Evolutionary conservation across 2,888 invertebrate genomes (phyloP), one percentile per base, ranked within the genome.

Genomic region (Chrysolina haemoptera): DNA sequence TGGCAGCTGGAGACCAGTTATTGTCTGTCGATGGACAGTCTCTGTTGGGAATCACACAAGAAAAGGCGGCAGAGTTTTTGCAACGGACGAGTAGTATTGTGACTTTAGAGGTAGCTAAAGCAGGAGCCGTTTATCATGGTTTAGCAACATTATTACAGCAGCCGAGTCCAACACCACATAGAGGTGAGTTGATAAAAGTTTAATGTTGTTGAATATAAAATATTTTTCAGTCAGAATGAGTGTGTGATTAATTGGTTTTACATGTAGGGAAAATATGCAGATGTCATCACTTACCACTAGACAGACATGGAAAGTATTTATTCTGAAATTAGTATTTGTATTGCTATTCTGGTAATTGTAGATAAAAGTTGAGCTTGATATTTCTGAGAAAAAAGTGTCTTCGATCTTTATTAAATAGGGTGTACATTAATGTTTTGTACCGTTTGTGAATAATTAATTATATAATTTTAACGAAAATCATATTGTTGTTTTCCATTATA

Each of bases 1-100:
- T 99, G 73, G 95, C 97, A 83, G 97, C 98, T 77, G 99, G 99
- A 14, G 99, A 99, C 90, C 99, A 99, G 88, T 90, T 99, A 79
- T 89, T 99, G 50, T 95, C 97, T 78, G 99, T 99, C 0, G 99
- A 99, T 88, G 98, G 98, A 12, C 96, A 98, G 87, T 97, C 97
- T 83, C 79, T 88, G 62, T 76, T 88, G 63, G 88, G 94, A 62
- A 94, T 94, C 80, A 94, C 94, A 4, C 94, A 94, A 86, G 94
- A 94, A 85, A 92, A 93, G 89, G 99, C 99, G 75, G 99, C 99
- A 2, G 97, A 98, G 87, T 95, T 97, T 87, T 92, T 99, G 86
- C 97, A 98, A 62, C 91, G 96, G 70, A 98, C 98, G 14, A 98
- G 98, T 10, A 96, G 96, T 53, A 93, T 96, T 6, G 99, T 99